These are phyloP conservation scores for Dasyornis broadbenti DNA, from an alignment of 2,113 vertebrate species.

Conservation along the genomic window DNA sequence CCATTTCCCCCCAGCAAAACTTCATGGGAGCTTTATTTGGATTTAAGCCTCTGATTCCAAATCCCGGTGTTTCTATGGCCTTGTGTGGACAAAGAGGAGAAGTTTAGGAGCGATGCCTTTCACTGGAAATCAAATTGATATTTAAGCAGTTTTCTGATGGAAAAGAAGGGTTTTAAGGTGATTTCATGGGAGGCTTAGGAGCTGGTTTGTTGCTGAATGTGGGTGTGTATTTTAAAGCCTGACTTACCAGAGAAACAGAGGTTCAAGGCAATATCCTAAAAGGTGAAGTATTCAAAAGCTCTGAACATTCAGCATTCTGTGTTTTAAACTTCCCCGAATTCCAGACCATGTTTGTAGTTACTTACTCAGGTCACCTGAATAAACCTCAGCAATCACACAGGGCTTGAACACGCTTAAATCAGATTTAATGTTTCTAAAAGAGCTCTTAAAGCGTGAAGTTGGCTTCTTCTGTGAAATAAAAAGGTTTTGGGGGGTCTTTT, in stretches of 20 bases:
- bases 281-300: not conserved
- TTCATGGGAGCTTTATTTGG: not conserved
- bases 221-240: not conserved
- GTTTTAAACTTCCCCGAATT: not conserved
- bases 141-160: not conserved
- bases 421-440: not conserved
- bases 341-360: not conserved
- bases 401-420: not conserved
- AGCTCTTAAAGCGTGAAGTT: not conserved
- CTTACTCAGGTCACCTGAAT: not conserved
- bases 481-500: not conserved
- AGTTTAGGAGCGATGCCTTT: not conserved
- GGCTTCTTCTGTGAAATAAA: not conserved
- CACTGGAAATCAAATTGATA: not conserved
- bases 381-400: not conserved
- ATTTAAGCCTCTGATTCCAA: not conserved
- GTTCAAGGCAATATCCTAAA: not conserved
- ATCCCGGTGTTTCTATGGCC: fast-evolving
- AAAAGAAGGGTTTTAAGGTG: not conserved
- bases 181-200: not conserved
- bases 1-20: not conserved
- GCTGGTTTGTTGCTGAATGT: not conserved
- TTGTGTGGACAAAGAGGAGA: not conserved
- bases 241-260: not conserved
- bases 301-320: not conserved